Evolutionary conservation across 2,888 invertebrate genomes (phyloP), one percentile per base, ranked within the genome.

Genomic region (Brassicogethes aeneus): DNA sequence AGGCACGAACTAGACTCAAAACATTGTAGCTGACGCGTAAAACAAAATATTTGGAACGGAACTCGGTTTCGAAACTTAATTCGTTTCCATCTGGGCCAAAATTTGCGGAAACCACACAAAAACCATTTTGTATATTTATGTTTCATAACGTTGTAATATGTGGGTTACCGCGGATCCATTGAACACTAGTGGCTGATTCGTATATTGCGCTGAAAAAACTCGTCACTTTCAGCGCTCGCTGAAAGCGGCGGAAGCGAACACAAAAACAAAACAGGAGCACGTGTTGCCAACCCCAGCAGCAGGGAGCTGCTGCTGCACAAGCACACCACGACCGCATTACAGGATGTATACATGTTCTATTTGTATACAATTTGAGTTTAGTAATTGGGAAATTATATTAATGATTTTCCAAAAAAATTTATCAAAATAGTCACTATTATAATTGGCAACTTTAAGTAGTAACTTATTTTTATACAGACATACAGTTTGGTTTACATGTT

Each of bases 261-360:
- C 51, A 57, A 58, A 58, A 57, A 58, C 55, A 57, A 58, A 59
- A 53, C 54, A 53, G 51, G 52, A 59, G 60, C 60, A 61, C 60
- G 59, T 61, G 61, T 56, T 57, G 57, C 23, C 5, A 5, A 10
- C 23, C 10, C 23, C 23, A 7, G 23, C 48, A 53, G 48, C 15
- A 17, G 16, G 42, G 43, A 43, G 43, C 45, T 34, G 35, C 7
- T 15, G 40, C 34, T 34, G 39, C 23, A 23, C 23, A 23, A 23
- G 23, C 23, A 7, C 23, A 23, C 23, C 10, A 23, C 36, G 41
- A 45, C 48, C 42, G 46, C 48, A 48, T 44, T 41, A 50, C 52
- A 51, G 52, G 52, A 52, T 52, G 52, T 50, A 45, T 49, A 49
- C 10, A 23, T 23, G 23, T 23, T 23, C 23, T 10, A 23, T n/a